Conservation (phyloP, 2,797 vertebrate genomes). For the Macropus fuliginosus region DNA sequence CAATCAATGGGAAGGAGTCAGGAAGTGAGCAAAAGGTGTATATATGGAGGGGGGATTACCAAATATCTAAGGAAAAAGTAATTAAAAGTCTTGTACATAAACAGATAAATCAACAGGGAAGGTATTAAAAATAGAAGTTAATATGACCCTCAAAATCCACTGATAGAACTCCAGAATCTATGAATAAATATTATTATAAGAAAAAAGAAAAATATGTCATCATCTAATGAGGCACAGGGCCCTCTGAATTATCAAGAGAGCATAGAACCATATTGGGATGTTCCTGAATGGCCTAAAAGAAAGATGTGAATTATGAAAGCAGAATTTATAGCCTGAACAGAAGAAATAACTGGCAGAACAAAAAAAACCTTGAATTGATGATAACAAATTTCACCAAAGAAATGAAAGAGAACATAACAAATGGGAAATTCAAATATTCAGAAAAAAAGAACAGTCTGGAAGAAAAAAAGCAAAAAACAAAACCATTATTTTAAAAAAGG, state of each 20-base stretch:
- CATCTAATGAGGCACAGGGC: neutral
- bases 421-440: neutral
- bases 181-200: neutral
- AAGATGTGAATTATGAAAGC: neutral
- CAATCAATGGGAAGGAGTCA: neutral
- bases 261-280: neutral
- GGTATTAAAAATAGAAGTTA: neutral
- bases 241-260: neutral
- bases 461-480: no score
- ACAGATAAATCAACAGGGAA: neutral
- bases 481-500: neutral
- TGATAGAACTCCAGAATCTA: neutral
- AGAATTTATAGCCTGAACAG: neutral
- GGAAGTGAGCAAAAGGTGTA: neutral
- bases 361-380: neutral
- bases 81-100: neutral
- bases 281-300: neutral
- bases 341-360: neutral
- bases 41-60: neutral
- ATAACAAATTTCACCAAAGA: neutral
- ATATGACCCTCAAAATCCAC: neutral
- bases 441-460: neutral
- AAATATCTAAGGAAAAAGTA: neutral
- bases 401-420: neutral
- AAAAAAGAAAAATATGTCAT: neutral